These are phyloP conservation scores for Lasioglossum zephyrum DNA, from an alignment of 2,888 invertebrate genomes.

Conservation along the genomic window DNA sequence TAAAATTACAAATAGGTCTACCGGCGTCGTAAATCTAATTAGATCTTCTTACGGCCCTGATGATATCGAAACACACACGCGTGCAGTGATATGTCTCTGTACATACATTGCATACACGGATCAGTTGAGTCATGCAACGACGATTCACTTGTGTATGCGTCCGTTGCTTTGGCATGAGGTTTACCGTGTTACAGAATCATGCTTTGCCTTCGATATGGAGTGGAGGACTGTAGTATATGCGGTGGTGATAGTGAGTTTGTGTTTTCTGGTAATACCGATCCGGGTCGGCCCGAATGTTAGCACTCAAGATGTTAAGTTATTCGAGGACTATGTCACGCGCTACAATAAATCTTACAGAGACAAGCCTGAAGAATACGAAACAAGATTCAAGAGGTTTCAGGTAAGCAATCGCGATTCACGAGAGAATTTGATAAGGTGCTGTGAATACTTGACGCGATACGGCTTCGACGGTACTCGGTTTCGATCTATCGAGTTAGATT, in stretches of 20 bases:
- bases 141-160: conserved; percentile 44
- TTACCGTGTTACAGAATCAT: conserved; percentile 47
- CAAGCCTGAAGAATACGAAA: conserved; percentile 82
- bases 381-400: conserved; percentile 84
- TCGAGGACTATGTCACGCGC: conserved; percentile 84
- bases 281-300: conserved; percentile 78
- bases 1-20: background rate
- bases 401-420: conserved; percentile 71
- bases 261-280: conserved; percentile 85
- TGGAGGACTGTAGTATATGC: conserved; percentile 80
- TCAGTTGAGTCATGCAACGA: conserved; percentile 53
- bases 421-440: background rate
- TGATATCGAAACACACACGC: conserved; percentile 44
- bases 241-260: conserved; percentile 81
- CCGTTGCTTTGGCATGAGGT: conserved; percentile 23
- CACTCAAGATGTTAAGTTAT: conserved; percentile 80
- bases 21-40: conserved; percentile 33
- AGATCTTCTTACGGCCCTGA: conserved; percentile 59
- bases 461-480: background rate
- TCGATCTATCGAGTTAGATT: conserved; percentile 8
- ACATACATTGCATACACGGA: conserved; percentile 17
- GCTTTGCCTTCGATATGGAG: conserved; percentile 76
- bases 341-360: conserved; percentile 86
- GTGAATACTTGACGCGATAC: background rate
- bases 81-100: background rate